Percentiles rank a stretch among this genome's conserved stretches.
Conservation (phyloP, 2,113 vertebrate genomes). For the Phalacrocorax brasilianus region DNA sequence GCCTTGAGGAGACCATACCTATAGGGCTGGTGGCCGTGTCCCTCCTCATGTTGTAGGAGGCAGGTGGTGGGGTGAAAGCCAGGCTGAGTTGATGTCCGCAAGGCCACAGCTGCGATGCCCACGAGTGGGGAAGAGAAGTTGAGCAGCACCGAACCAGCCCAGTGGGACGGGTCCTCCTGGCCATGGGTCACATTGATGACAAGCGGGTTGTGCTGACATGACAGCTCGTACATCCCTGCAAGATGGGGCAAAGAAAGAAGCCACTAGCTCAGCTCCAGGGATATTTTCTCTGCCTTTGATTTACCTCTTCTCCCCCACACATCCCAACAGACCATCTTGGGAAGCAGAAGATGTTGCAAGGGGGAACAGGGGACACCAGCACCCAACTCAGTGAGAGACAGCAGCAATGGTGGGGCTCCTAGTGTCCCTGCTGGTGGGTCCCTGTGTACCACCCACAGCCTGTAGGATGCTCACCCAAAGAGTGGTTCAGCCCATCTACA, state of each 20-base stretch:
- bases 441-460: background rate
- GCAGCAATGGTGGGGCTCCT: accelerated
- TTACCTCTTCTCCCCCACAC: background rate
- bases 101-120: constrained; percentile 84
- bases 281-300: background rate
- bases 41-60: constrained; percentile 75
- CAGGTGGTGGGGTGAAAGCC: constrained; percentile 77
- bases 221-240: constrained; percentile 84
- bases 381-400: background rate
- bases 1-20: constrained; percentile 46
- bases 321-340: background rate
- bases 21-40: constrained; percentile 70
- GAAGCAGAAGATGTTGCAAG: background rate
- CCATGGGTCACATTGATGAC: constrained; percentile 80
- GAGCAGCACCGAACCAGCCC: constrained; percentile 76
- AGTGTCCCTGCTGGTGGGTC: background rate
- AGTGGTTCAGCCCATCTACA: constrained; percentile 78
- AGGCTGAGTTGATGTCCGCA: constrained; percentile 79
- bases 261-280: background rate
- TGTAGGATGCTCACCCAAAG: constrained; percentile 79
- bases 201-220: constrained; percentile 86
- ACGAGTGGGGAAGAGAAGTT: constrained; percentile 85
- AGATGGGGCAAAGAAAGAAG: background rate
- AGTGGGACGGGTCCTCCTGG: constrained; percentile 63
- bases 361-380: background rate